These are phyloP conservation scores for Cyphomyrmex costatus DNA, from an alignment of 1,140 invertebrate genomes.

Conservation along the genomic window DNA sequence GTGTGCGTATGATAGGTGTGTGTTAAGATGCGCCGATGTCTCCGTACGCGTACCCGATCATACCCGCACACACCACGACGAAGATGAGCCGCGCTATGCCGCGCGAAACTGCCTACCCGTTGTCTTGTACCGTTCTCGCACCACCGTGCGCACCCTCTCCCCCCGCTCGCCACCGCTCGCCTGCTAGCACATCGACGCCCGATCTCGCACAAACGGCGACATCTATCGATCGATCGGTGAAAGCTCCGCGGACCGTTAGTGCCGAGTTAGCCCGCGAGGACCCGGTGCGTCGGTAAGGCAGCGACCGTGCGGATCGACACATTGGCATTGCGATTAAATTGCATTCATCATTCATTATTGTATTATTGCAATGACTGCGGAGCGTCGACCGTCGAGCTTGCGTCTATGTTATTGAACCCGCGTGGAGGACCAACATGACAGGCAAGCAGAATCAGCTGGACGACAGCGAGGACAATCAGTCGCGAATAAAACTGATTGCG, in stretches of 20 bases:
- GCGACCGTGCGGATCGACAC: neutral
- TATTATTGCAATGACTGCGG: neutral
- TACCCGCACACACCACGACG: neutral
- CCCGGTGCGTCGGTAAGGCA: neutral
- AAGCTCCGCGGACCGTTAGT: neutral
- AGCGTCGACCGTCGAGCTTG: neutral
- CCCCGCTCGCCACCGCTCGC: neutral
- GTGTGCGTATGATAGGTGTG: neutral
- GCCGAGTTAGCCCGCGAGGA: neutral
- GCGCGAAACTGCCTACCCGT: neutral
- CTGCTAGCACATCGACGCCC: neutral
- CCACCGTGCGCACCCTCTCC: neutral
- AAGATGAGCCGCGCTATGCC: slow-evolving; percentile 26
- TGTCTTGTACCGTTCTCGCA: neutral
- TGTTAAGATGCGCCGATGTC: neutral
- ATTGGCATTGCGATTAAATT: neutral
- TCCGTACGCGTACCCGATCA: neutral
- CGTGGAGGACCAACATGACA: slow-evolving; percentile 74
- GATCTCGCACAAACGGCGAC: neutral
- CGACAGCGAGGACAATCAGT: slow-evolving; percentile 72
- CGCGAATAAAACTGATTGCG: slow-evolving; percentile 80
- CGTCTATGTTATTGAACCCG: neutral
- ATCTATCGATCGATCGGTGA: neutral
- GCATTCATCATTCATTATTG: too few relatives aligned
- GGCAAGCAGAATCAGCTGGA: slow-evolving; percentile 76